phyloP scores from a whole-genome alignment of 2,888 invertebrate species.

The Tortricodes alternella region DNA sequence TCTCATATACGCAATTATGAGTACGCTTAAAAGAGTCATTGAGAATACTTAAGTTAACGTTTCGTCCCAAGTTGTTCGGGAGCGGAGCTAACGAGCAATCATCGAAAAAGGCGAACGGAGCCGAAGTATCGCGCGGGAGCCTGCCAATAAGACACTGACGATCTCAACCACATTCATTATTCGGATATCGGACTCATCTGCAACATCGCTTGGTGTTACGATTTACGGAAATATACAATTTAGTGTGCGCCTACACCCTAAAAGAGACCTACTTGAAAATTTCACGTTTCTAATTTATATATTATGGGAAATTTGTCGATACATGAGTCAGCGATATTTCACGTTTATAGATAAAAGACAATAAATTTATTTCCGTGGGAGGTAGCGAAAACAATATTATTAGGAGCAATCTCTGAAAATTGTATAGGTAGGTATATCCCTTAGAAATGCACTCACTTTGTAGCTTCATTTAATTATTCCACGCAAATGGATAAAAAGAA shows the following conservation, averaged over 20 bases:
- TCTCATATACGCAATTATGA: not conserved
- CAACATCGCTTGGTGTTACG: too few species aligned
- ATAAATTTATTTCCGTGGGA: not conserved
- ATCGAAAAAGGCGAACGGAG: slow-evolving; percentile 34
- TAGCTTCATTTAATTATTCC: slow-evolving; percentile 43
- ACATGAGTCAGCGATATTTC: too few species aligned
- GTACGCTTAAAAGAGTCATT: not conserved
- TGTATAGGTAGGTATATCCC: too few species aligned
- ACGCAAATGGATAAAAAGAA: slow-evolving; percentile 36
- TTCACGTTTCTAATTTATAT: too few species aligned
- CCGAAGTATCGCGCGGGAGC: too few species aligned
- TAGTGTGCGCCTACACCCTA: too few species aligned
- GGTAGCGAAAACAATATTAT: not conserved
- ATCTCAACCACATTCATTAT: not conserved
- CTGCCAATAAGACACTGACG: slow-evolving; percentile 37
- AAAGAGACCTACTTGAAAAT: too few species aligned
- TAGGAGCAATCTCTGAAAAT: too few species aligned
- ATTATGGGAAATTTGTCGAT: too few species aligned
- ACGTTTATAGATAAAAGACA: not conserved
- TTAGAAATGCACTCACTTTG: slow-evolving; percentile 31
- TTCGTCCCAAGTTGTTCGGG: slow-evolving; percentile 47
- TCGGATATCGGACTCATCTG: too few species aligned
- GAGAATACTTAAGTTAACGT: slow-evolving; percentile 32
- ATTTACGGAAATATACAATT: too few species aligned
- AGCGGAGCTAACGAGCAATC: slow-evolving; percentile 62